Percentiles rank a stretch among this genome's conserved stretches.
Evolutionary conservation across 2,888 invertebrate species (phyloP).

Genomic region (Zaprionus obscuricornis): DNA sequence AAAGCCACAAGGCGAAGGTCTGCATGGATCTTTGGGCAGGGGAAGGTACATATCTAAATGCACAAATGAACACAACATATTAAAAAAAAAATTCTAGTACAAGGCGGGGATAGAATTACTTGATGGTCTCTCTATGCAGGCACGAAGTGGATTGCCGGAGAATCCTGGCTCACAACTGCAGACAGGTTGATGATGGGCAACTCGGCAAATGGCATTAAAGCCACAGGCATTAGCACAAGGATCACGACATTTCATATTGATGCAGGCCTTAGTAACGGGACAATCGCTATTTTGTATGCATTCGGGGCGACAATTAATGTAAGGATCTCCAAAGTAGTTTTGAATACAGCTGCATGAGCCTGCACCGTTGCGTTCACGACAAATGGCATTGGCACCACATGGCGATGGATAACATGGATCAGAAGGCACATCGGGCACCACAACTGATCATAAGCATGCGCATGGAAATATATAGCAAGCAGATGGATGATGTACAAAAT

Average conservation of each 20-base stretch:
- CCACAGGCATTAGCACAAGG: conserved; percentile 93
- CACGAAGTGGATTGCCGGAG: conserved; percentile 90
- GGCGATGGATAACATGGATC: conserved; percentile 92
- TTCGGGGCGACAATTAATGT: conserved; percentile 93
- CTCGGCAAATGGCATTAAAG: conserved; percentile 91
- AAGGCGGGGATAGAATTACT: conserved; percentile 65
- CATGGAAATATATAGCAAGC: conserved; percentile 35
- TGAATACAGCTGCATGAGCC: conserved; percentile 92
- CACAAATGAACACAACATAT: not conserved
- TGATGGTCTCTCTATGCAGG: conserved; percentile 87
- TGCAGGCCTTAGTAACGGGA: conserved; percentile 89
- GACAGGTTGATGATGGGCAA: conserved; percentile 92
- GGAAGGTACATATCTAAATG: conserved; percentile 78
- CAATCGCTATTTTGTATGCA: conserved; percentile 95
- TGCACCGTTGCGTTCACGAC: conserved; percentile 91
- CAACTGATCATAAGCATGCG: conserved; percentile 71
- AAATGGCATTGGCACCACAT: conserved; percentile 93
- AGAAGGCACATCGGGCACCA: conserved; percentile 85
- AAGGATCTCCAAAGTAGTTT: conserved; percentile 94
- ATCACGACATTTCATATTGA: conserved; percentile 92
- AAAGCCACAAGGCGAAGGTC: conserved; percentile 84
- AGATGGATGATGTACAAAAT: conserved; percentile 25
- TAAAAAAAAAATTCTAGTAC: not conserved
- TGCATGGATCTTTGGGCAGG: conserved; percentile 83
- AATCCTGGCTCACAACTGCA: conserved; percentile 90